A percentile compares a stretch with the other conserved stretches of the same genome.
Conservation (phyloP, 2,113 vertebrate species). For the Sinosuthora webbiana region DNA sequence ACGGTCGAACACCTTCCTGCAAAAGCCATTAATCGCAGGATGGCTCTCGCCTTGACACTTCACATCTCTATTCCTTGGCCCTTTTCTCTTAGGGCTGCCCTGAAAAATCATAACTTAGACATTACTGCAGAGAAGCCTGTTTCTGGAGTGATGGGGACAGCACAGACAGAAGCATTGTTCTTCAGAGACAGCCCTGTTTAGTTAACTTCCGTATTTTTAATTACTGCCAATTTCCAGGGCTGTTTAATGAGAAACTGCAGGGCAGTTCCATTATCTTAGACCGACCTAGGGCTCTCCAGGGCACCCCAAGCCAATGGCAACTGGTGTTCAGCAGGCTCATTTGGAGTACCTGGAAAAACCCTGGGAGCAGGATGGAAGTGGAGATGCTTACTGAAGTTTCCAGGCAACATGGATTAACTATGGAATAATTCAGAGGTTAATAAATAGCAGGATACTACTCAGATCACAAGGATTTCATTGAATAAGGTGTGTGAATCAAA, state of each 20-base stretch:
- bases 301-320: neutral
- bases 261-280: neutral
- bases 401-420: neutral
- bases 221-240: slow-evolving; percentile 1
- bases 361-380: neutral
- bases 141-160: neutral
- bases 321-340: neutral
- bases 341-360: neutral
- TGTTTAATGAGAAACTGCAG: neutral
- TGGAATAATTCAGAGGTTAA: neutral
- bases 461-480: neutral
- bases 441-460: neutral
- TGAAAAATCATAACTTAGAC: neutral
- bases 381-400: neutral
- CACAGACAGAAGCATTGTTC: neutral
- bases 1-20: neutral
- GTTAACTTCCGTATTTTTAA: slow-evolving; percentile 16
- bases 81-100: neutral
- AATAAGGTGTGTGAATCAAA: neutral
- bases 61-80: neutral
- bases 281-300: neutral
- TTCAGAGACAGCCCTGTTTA: slow-evolving; percentile 27
- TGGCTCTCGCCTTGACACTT: neutral
- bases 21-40: neutral
- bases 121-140: neutral